Conservation (phyloP, 1,140 invertebrate species). For the Pseudomyrmex dendroicus region DNA sequence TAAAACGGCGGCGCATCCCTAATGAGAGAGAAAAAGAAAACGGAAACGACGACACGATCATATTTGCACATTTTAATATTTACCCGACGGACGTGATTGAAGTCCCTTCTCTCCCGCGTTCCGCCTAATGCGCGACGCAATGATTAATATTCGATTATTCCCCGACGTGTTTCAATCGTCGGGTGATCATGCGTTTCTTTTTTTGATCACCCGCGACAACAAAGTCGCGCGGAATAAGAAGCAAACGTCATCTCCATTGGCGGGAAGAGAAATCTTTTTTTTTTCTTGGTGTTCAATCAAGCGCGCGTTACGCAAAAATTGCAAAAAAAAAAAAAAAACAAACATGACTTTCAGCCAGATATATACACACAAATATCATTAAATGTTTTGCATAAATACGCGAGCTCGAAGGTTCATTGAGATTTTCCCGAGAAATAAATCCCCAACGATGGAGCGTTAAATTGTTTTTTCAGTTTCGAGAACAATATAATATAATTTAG, state of each 20-base stretch:
- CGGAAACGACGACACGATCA: neutral
- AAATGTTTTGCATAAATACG: constrained; percentile 53
- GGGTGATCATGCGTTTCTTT: neutral
- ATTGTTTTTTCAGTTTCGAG: constrained; percentile 18
- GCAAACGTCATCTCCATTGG: neutral
- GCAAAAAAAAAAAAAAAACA: constrained; percentile 23
- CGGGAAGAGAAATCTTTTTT: constrained; percentile 26
- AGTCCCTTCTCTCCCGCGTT: neutral
- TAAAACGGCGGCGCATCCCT: constrained; percentile 32
- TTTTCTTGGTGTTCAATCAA: constrained; percentile 38
- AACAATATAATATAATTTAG: neutral
- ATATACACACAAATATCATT: constrained; percentile 48
- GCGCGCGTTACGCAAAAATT: constrained; percentile 43
- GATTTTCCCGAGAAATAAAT: constrained; percentile 5
- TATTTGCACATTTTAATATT: constrained; percentile 61
- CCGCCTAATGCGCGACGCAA: constrained; percentile 11
- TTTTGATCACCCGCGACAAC: neutral
- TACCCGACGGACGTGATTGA: constrained; percentile 32
- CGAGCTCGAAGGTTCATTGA: neutral
- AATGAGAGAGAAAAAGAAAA: constrained; percentile 17
- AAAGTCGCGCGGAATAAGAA: constrained; percentile 2
- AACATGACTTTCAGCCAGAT: constrained; percentile 22
- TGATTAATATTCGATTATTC: constrained; percentile 56
- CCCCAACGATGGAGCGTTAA: neutral
- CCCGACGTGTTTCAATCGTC: constrained; percentile 37